A percentile compares a stretch with the other conserved stretches of the same genome.
Conservation (phyloP, 2,113 vertebrate species). For the Brachyistius frenatus region DNA sequence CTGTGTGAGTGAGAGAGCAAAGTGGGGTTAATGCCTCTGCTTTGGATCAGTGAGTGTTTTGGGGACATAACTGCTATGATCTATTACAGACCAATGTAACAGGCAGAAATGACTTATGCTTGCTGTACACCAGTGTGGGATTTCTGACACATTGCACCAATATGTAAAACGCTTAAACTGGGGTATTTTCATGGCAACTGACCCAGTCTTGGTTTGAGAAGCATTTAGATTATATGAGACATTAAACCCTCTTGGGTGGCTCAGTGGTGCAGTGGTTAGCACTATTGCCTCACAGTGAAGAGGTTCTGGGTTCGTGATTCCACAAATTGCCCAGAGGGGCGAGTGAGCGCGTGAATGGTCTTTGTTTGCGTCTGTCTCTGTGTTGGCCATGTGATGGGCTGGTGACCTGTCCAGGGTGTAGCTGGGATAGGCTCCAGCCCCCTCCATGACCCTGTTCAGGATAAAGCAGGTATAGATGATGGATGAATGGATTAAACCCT, state of each 20-base stretch:
- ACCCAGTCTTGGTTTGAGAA: not conserved
- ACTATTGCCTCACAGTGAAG: too few relatives aligned
- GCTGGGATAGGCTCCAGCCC: too few relatives aligned
- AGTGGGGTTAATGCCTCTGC: slow-evolving; percentile 25
- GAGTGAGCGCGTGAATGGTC: too few relatives aligned
- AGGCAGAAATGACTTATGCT: slow-evolving; percentile 14
- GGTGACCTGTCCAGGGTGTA: too few relatives aligned
- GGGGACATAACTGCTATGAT: slow-evolving; percentile 46
- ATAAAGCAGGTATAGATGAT: too few relatives aligned
- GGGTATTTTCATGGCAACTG: slow-evolving; percentile 18
- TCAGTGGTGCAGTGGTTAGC: not conserved
- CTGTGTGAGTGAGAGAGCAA: not conserved
- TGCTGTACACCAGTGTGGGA: not conserved
- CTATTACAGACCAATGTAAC: slow-evolving; percentile 45
- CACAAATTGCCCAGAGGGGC: too few relatives aligned
- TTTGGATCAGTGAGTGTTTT: slow-evolving; percentile 41
- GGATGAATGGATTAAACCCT: too few relatives aligned
- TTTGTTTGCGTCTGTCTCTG: too few relatives aligned
- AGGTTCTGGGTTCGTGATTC: too few relatives aligned
- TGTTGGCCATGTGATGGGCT: too few relatives aligned
- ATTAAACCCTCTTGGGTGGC: not conserved
- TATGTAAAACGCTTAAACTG: slow-evolving; percentile 9
- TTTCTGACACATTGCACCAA: slow-evolving; percentile 32
- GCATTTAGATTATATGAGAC: not conserved
- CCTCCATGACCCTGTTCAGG: too few relatives aligned